phyloP scores from a whole-genome alignment of 2,797 vertebrate genomes.

The Macropus fuliginosus region DNA sequence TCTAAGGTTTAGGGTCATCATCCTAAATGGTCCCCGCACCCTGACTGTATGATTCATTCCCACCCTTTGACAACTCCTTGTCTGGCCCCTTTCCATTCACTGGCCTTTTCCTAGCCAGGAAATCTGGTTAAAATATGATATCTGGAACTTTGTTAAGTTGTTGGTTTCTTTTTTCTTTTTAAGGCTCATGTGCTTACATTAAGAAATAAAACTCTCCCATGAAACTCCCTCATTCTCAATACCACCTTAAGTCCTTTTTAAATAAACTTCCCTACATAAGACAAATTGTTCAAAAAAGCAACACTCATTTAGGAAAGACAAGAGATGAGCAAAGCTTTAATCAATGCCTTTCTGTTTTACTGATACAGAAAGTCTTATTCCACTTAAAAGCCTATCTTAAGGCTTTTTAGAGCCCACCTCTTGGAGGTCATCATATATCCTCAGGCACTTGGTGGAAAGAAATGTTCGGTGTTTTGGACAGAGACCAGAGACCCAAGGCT shows the following conservation, averaged over 20 bases:
- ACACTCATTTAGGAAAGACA: conserved; percentile 42
- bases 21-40: not conserved
- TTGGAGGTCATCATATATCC: not conserved
- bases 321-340: not conserved
- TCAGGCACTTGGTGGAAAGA: not conserved
- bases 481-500: not conserved
- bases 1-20: conserved; percentile 53
- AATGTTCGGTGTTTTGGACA: not conserved
- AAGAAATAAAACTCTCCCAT: conserved; percentile 54
- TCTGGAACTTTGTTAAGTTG: conserved; percentile 48
- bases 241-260: conserved; percentile 21
- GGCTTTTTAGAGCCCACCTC: not conserved
- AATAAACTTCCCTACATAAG: conserved; percentile 29
- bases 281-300: conserved; percentile 33
- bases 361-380: conserved; percentile 19
- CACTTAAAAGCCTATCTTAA: not conserved
- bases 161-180: conserved; percentile 16
- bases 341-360: conserved; percentile 23
- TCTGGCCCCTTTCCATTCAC: conserved; percentile 40
- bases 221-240: conserved; percentile 53
- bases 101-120: conserved; percentile 56
- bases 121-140: conserved; percentile 68
- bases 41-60: conserved; percentile 48
- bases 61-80: conserved; percentile 22
- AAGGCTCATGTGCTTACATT: conserved; percentile 35